A percentile compares a stretch with the other conserved stretches of the same genome.
Evolutionary conservation across 2,113 vertebrate species (phyloP).

Genomic region (Grammomys surdaster): DNA sequence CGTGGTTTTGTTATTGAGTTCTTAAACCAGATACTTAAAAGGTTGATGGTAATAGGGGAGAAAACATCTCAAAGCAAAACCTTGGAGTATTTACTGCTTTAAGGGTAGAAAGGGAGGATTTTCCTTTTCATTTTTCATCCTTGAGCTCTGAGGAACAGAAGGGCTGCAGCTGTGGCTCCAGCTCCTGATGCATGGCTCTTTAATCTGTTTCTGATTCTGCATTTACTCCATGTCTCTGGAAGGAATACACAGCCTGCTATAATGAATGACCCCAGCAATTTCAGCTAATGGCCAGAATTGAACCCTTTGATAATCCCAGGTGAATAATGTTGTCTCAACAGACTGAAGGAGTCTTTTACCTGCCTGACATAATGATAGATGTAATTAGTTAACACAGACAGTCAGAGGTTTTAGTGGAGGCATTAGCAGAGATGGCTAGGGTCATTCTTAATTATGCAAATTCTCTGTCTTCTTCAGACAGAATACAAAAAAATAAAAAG

Average conservation of each 20-base stretch:
- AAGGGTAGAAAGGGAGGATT: not conserved
- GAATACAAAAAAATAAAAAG: slow-evolving; percentile 83
- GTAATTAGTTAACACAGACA: slow-evolving; percentile 83
- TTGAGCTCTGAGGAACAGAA: slow-evolving; percentile 30
- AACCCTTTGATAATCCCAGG: slow-evolving; percentile 84
- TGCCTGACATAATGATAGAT: slow-evolving; percentile 86
- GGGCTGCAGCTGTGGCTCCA: not conserved
- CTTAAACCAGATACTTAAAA: slow-evolving; percentile 15
- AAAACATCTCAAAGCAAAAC: not conserved
- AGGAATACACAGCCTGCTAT: slow-evolving; percentile 80
- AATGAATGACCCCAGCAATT: slow-evolving; percentile 85
- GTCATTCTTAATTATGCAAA: slow-evolving; percentile 91
- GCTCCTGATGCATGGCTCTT: not conserved
- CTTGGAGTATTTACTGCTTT: not conserved
- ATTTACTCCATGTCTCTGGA: slow-evolving; percentile 74
- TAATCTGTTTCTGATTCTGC: slow-evolving; percentile 76
- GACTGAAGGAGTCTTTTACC: slow-evolving; percentile 86
- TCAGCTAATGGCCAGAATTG: slow-evolving; percentile 85
- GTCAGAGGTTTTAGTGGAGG: slow-evolving; percentile 84
- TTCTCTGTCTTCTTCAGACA: slow-evolving; percentile 85
- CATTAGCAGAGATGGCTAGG: slow-evolving; percentile 87
- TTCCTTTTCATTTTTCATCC: slow-evolving; percentile 56
- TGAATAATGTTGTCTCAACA: slow-evolving; percentile 87
- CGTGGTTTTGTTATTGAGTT: not conserved
- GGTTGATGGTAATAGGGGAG: not conserved